Conservation (phyloP, 2,888 invertebrate species). For the Lasioglossum zephyrum region DNA sequence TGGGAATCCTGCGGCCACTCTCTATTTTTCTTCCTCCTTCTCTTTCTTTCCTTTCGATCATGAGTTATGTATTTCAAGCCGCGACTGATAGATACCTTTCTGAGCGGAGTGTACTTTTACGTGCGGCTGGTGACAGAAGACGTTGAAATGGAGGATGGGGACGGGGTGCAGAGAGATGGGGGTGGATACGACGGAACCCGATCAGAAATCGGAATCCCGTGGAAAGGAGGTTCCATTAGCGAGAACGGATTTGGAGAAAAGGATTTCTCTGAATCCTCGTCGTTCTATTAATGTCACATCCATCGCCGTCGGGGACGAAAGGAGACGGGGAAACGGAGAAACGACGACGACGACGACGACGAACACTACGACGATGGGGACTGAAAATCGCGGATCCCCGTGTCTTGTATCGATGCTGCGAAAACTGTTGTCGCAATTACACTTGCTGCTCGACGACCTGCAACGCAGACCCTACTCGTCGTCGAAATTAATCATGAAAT, state of each 20-base stretch:
- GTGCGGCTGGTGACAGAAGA: slow-evolving; percentile 29
- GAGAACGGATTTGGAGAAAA: slow-evolving; percentile 70
- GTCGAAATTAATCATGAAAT: neutral
- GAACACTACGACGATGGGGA: slow-evolving; percentile 31
- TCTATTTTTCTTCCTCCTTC: neutral
- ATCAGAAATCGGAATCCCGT: slow-evolving; percentile 66
- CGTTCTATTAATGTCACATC: slow-evolving; percentile 74
- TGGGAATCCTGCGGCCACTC: neutral
- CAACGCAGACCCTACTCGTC: neutral
- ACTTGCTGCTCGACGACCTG: neutral
- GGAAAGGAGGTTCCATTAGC: slow-evolving; percentile 71
- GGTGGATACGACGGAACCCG: slow-evolving; percentile 58
- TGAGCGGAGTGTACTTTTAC: slow-evolving; percentile 39
- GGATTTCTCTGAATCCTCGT: slow-evolving; percentile 73
- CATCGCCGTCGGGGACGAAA: slow-evolving; percentile 46
- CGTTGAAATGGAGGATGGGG: neutral
- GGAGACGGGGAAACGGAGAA: slow-evolving; percentile 29
- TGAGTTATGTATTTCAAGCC: slow-evolving; percentile 35
- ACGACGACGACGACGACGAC: slow-evolving; percentile 8
- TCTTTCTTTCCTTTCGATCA: neutral
- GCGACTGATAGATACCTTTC: slow-evolving; percentile 43
- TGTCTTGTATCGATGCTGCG: slow-evolving; percentile 51
- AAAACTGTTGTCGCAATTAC: slow-evolving; percentile 45
- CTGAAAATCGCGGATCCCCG: slow-evolving; percentile 4
- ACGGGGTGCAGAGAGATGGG: slow-evolving; percentile 21